Conservation (phyloP, 2,113 vertebrate species). For the Oreochromis niloticus region DNA sequence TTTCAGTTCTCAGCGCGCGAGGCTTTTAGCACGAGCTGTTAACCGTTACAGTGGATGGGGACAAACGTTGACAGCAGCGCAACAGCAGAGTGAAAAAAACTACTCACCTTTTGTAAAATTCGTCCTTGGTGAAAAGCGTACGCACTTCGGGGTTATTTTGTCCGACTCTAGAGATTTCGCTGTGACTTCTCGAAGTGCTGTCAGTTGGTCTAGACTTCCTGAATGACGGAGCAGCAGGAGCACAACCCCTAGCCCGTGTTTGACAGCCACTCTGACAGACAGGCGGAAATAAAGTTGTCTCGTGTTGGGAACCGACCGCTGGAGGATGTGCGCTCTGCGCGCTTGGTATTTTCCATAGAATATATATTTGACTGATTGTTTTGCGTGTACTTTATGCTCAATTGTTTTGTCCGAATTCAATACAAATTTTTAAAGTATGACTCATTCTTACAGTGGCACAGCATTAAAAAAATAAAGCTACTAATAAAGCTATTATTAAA, state of each 20-base stretch:
- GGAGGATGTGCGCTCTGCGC: not conserved
- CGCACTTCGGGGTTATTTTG: not conserved
- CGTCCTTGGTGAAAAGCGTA: not conserved
- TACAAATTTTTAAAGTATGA: not conserved
- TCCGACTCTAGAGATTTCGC: conserved; percentile 9
- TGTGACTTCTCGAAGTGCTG: conserved; percentile 53
- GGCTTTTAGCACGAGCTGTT: not conserved
- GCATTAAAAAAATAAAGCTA: not conserved
- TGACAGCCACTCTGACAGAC: conserved; percentile 59
- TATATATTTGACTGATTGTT: not conserved
- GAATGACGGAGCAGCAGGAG: conserved; percentile 55
- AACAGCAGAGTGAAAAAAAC: not conserved
- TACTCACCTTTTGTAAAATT: conserved; percentile 31
- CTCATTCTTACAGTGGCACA: not conserved
- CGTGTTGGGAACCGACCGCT: not conserved
- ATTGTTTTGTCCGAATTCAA: not conserved
- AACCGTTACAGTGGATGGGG: not conserved
- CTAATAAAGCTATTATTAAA: not conserved
- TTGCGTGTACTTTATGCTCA: not conserved
- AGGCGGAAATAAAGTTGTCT: conserved; percentile 57
- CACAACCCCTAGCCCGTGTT: conserved; percentile 26
- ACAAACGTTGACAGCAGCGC: not conserved
- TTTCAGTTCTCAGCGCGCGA: not conserved
- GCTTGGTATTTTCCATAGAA: not conserved
- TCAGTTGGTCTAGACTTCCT: conserved; percentile 64